These are phyloP conservation scores for Ptilonorhynchus violaceus DNA, from an alignment of 2,113 vertebrate genomes.

Conservation along the genomic window DNA sequence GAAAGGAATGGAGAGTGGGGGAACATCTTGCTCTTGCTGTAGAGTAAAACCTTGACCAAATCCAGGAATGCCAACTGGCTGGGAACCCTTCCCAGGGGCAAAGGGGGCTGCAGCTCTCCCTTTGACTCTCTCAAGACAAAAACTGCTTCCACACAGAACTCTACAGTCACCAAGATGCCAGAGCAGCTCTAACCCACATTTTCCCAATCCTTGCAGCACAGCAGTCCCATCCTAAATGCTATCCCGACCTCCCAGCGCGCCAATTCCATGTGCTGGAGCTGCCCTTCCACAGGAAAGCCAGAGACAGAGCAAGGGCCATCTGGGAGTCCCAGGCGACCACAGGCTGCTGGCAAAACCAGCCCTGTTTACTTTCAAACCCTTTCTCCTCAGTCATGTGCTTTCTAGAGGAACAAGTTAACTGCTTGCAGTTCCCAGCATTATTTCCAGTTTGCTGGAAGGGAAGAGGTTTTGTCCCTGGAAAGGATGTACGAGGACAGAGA, in stretches of 20 bases:
- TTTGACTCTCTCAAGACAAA: background rate
- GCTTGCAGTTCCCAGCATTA: background rate
- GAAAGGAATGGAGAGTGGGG: background rate
- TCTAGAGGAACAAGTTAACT: constrained; percentile 16
- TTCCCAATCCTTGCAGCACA: background rate
- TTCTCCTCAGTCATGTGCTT: constrained; percentile 54
- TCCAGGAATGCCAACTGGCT: background rate
- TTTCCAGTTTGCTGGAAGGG: constrained; percentile 2
- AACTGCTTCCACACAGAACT: background rate
- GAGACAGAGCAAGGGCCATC: background rate
- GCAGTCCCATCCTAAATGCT: background rate
- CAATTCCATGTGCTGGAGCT: rapidly evolving
- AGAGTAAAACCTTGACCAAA: background rate
- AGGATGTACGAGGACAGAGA: background rate
- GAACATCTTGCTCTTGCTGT: background rate
- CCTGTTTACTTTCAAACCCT: background rate
- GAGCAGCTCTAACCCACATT: background rate
- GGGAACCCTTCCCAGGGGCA: background rate
- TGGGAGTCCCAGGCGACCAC: background rate
- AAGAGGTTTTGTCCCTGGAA: background rate
- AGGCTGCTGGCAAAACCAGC: background rate
- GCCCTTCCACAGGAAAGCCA: background rate
- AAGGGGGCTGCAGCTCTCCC: background rate
- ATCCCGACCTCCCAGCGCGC: rapidly evolving
- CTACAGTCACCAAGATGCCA: background rate